phyloP scores from a whole-genome alignment of 2,888 invertebrate species.

The Drosophila macrospina region DNA sequence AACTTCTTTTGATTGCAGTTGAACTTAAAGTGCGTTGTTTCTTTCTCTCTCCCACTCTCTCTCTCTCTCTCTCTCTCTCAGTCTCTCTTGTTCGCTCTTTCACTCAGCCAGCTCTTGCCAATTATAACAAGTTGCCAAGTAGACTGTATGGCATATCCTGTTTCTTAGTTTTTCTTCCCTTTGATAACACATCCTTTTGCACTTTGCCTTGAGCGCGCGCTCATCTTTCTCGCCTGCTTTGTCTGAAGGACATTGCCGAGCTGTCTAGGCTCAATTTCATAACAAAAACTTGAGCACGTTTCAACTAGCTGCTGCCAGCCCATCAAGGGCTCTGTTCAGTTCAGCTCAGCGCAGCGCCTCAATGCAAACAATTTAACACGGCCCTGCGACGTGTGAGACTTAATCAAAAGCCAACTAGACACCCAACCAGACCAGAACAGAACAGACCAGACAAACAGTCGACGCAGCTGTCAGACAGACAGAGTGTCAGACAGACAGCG shows the following conservation, averaged over 20 bases:
- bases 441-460: slow-evolving; percentile 8
- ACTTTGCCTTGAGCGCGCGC: slow-evolving; percentile 43
- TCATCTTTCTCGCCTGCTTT: slow-evolving; percentile 57
- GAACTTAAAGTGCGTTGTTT: neutral
- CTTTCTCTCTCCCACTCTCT: neutral
- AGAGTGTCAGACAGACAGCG: neutral
- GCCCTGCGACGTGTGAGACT: slow-evolving; percentile 69
- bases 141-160: slow-evolving; percentile 66
- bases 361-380: slow-evolving; percentile 80
- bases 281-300: slow-evolving; percentile 80
- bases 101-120: slow-evolving; percentile 46
- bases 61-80: neutral
- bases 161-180: slow-evolving; percentile 68
- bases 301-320: slow-evolving; percentile 22
- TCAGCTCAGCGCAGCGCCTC: slow-evolving; percentile 54
- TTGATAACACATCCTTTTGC: slow-evolving; percentile 63
- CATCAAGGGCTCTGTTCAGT: slow-evolving; percentile 6
- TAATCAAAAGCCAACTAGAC: slow-evolving; percentile 75
- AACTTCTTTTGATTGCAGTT: slow-evolving; percentile 6
- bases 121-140: slow-evolving; percentile 78
- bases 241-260: slow-evolving; percentile 48
- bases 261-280: slow-evolving; percentile 78
- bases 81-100: neutral
- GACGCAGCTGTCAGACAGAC: neutral
- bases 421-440: slow-evolving; percentile 23